Percentiles rank a stretch among this genome's conserved stretches.
Evolutionary conservation across 92 coral and sea anemone species (phyloP).

Genomic region (Palythoa heliodiscus): DNA sequence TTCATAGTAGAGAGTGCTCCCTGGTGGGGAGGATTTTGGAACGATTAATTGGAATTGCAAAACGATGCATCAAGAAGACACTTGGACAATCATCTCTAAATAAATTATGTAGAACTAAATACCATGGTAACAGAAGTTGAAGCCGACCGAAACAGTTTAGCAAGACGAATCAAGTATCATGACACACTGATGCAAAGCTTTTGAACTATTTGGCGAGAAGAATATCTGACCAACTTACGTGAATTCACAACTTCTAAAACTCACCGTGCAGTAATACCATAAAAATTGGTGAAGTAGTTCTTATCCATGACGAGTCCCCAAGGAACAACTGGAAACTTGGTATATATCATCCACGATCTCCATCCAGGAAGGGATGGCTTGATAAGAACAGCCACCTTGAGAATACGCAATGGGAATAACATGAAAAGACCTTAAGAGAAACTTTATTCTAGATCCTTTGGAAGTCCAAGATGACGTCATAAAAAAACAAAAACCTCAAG

Average conservation of each 20-base stretch:
- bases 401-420: constrained; percentile 4
- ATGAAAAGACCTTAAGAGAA: no score
- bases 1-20: no score
- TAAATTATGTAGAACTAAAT: no score
- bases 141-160: constrained; percentile 36
- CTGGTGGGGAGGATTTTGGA: no score
- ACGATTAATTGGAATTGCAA: not conserved
- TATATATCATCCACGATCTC: not conserved
- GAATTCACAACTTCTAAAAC: not conserved
- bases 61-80: not conserved
- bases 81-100: no score
- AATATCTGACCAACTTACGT: constrained; percentile 33
- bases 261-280: not conserved
- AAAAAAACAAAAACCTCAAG: no score
- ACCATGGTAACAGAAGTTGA: no score
- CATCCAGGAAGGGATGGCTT: constrained; percentile 31
- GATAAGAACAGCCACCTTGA: not conserved
- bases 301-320: constrained; percentile 27
- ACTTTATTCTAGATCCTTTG: no score
- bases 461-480: no score
- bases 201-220: constrained; percentile 21
- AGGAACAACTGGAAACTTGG: constrained; percentile 33
- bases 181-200: constrained; percentile 17
- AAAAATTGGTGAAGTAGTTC: constrained; percentile 35
- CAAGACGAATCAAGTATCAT: constrained; percentile 19